phyloP scores from a whole-genome alignment of 2,113 vertebrate species.

The Athene noctua region DNA sequence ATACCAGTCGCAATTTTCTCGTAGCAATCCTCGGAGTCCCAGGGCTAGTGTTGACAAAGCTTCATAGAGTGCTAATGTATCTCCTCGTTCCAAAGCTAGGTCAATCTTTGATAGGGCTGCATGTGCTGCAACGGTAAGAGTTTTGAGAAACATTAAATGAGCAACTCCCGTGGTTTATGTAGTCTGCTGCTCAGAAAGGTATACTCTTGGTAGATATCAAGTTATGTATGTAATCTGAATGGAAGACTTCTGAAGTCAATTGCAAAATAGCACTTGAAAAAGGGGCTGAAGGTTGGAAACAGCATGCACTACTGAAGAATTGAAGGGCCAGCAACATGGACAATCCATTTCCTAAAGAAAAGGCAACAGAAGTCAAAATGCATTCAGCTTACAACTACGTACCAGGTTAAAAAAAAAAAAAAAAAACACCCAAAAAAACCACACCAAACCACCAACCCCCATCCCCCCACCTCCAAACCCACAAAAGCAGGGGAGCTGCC shows the following conservation, averaged over 20 bases:
- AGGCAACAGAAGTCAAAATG: neutral
- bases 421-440: neutral
- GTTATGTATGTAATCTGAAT: neutral
- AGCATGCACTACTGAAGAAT: neutral
- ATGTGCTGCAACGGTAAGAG: constrained; percentile 70
- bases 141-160: neutral
- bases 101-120: constrained; percentile 80
- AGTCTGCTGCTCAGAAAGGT: neutral
- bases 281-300: neutral
- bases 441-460: neutral
- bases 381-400: neutral
- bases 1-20: constrained; percentile 92
- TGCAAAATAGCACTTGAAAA: neutral
- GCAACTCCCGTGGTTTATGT: neutral
- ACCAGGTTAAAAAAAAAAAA: neutral
- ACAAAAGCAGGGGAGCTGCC: neutral
- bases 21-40: constrained; percentile 81
- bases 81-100: constrained; percentile 76
- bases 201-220: neutral
- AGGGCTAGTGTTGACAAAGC: constrained; percentile 79
- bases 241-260: neutral
- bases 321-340: neutral
- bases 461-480: no score
- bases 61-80: constrained; percentile 74
- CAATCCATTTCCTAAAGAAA: neutral